Evolutionary conservation across 1,140 invertebrate genomes (phyloP).

Genomic region (Venturia canescens): DNA sequence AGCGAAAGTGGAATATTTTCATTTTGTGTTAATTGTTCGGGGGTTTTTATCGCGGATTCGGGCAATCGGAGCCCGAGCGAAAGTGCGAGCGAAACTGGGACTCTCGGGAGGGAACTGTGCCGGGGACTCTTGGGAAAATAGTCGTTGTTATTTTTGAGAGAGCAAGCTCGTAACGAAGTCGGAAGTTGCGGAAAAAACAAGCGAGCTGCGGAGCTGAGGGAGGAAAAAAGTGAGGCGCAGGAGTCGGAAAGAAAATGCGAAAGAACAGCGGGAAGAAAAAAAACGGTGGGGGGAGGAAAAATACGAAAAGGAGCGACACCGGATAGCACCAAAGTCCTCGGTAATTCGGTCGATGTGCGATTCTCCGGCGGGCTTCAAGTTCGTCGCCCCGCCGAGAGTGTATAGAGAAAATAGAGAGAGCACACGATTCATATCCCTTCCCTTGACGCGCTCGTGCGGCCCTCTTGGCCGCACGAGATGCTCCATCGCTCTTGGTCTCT

Average conservation of each 20-base stretch:
- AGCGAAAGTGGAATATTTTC: too few relatives aligned
- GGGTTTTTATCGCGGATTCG: too few relatives aligned
- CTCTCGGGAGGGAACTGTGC: background rate
- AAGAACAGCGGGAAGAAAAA: constrained; percentile 5
- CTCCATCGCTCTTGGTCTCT: too few relatives aligned
- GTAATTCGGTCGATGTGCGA: constrained; percentile 56
- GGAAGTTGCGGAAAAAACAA: constrained; percentile 24
- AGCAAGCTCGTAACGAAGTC: constrained; percentile 2
- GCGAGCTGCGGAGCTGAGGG: constrained; percentile 7
- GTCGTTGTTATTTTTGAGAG: background rate
- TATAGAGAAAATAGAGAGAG: constrained; percentile 13
- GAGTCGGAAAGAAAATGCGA: background rate
- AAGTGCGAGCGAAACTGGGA: background rate
- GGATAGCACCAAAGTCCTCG: constrained; percentile 40
- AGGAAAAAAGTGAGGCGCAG: background rate
- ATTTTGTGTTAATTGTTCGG: too few relatives aligned
- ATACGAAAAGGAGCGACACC: too few relatives aligned
- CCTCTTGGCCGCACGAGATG: constrained; percentile 23
- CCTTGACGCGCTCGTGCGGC: too few relatives aligned
- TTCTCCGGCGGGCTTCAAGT: constrained; percentile 49
- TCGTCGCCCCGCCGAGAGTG: constrained; percentile 53
- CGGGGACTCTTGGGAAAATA: background rate
- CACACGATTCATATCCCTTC: constrained; percentile 47
- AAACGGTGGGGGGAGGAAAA: constrained; percentile 2
- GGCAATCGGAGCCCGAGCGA: background rate